Conservation (phyloP, 2,113 vertebrate genomes). For the Laticauda colubrina region DNA sequence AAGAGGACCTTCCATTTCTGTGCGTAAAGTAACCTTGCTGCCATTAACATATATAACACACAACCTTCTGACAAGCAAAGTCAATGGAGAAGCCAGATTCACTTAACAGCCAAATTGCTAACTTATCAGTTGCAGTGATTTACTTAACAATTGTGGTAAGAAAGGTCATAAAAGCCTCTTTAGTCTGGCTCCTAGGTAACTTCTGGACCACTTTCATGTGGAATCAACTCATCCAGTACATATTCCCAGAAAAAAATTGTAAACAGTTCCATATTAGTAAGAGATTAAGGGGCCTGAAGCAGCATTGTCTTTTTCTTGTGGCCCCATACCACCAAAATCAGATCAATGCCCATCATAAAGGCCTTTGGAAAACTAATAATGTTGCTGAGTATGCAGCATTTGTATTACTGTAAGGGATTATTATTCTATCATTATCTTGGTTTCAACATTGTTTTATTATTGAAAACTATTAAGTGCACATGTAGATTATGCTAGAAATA, state of each 20-base stretch:
- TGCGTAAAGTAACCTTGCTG: no score
- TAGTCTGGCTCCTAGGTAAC: neutral
- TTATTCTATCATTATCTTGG: neutral
- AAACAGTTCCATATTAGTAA: neutral
- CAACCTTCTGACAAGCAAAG: no score
- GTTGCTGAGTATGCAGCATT: neutral
- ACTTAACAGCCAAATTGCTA: no score
- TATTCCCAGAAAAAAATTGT: neutral
- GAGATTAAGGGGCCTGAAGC: neutral
- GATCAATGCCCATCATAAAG: neutral
- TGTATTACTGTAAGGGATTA: neutral
- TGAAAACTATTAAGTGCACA: neutral
- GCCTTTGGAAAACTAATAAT: neutral
- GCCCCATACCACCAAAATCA: neutral
- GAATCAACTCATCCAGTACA: neutral
- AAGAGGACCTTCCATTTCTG: no score
- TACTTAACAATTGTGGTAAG: no score
- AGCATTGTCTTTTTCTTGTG: neutral
- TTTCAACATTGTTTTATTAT: neutral
- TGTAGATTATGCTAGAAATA: neutral
- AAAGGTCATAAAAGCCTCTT: neutral
- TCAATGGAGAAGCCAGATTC: no score
- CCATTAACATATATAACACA: no score
- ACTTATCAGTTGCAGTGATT: no score
- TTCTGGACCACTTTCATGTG: neutral